Base-by-base conservation (phyloP, 2,797 vertebrate species). In the Myioborus melanocephalus region DNA sequence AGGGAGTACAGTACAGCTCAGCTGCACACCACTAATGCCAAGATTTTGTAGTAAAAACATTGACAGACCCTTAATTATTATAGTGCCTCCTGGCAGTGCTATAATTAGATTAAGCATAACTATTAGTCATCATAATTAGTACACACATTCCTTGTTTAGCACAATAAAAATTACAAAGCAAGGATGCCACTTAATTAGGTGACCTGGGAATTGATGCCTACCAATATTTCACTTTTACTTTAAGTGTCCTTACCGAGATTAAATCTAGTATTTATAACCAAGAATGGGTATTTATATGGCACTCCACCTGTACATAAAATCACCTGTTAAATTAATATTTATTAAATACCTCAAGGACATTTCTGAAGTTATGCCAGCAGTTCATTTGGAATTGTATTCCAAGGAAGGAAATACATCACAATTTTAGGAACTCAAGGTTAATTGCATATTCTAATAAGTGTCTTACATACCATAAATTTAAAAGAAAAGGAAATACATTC, bases 151-250 rank as follows among this genome's bases (percentile, higher is more conserved):
- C 76, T 92, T 95, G 83, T 95, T 97, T 96, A 95, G 83, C 79
- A 95, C 93, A 96, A 96, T 95, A 96, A 96, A 96, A 97, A 94
- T 93, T 95, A 96, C 91, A 93, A 95, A 94, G 90, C 83, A 86
- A 92, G 92, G 73, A 95, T 95, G 73, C 55, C 94, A 95, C 68
- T 95, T 97, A 97, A 97, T 97, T 96, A 97, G 95, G 93, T 92
- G 86, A 94, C 55, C 86, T 95, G 96, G 96, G 95, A 97, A 96
- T 94, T 96, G 90, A 93, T 92, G 43, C 41, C 68, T 95, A 78
- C 47, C 87, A 89, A 75, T 94, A 96, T 94, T 96, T 97, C 93
- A 94, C 66, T 93, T 96, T 83, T 90, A 90, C 90, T 94, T 94
- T 88, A 95, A 89, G 76, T 93, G 92, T 90, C 94, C 87, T 94